phyloP scores from a whole-genome alignment of 2,888 invertebrate genomes.

The Sabellastarte sp. region DNA sequence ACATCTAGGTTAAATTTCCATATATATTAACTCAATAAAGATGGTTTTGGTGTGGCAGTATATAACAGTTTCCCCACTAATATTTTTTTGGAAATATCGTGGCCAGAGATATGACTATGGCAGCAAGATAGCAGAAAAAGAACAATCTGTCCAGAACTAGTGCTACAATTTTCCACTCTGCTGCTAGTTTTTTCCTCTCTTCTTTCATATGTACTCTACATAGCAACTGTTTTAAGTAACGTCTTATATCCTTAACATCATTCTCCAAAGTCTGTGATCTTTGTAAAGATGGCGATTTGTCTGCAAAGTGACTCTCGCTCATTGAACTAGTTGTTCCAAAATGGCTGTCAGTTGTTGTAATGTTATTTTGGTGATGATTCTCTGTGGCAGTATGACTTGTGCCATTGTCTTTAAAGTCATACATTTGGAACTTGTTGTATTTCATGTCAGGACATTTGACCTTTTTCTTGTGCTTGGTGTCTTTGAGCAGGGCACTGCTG shows the following conservation, averaged over 20 bases:
- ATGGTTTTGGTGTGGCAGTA: no score
- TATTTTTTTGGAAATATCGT: constrained; percentile 21
- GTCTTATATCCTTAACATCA: constrained; percentile 50
- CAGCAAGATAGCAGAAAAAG: constrained; percentile 29
- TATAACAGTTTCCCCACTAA: background rate
- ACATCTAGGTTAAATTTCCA: no score
- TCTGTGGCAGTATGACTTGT: constrained; percentile 5
- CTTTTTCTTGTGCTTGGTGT: constrained; percentile 24
- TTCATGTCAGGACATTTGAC: constrained; percentile 25
- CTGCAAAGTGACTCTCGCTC: background rate
- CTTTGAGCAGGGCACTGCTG: constrained; percentile 7
- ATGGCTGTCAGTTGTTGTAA: constrained; percentile 5
- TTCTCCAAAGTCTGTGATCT: constrained; percentile 35
- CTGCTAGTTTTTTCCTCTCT: constrained; percentile 39
- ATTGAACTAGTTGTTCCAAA: background rate
- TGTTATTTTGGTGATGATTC: constrained; percentile 7
- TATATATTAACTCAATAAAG: no score
- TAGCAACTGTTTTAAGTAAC: constrained; percentile 37
- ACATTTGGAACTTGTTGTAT: constrained; percentile 22
- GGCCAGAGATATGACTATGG: constrained; percentile 28
- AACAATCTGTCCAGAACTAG: constrained; percentile 31
- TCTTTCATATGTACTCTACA: constrained; percentile 42
- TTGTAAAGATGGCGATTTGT: constrained; percentile 17
- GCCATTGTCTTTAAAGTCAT: constrained; percentile 12
- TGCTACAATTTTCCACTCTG: constrained; percentile 32